These are phyloP conservation scores for Zaprionus nigranus DNA, from an alignment of 1,140 invertebrate species.

Conservation along the genomic window DNA sequence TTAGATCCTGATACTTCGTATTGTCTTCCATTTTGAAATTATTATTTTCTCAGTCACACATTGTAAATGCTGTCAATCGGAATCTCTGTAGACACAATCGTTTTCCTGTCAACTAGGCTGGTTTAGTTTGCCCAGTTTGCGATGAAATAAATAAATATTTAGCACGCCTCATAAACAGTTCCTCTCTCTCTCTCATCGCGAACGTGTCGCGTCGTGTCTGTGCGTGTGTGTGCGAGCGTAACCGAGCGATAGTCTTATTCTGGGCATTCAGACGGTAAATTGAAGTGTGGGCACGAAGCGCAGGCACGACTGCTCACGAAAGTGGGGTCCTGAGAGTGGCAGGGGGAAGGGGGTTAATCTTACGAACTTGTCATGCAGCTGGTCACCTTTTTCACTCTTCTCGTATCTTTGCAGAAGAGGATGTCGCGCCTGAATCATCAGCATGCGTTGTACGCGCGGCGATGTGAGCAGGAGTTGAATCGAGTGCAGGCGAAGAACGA, in stretches of 20 bases:
- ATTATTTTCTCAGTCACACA: background rate
- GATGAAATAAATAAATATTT: constrained; percentile 4
- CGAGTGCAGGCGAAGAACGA: constrained; percentile 72
- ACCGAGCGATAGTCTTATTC: constrained; percentile 18
- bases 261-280: constrained; percentile 48
- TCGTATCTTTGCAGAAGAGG: constrained; percentile 85
- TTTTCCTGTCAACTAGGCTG: constrained; percentile 1
- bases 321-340: background rate
- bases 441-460: constrained; percentile 71
- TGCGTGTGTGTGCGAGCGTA: background rate
- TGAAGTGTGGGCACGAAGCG: constrained; percentile 23
- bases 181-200: background rate
- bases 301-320: constrained; percentile 35
- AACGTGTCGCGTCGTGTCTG: constrained; percentile 10
- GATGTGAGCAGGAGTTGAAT: constrained; percentile 67
- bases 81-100: background rate
- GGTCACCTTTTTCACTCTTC: constrained; percentile 24
- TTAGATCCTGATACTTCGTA: background rate
- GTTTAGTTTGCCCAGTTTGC: background rate
- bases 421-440: constrained; percentile 73
- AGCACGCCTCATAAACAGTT: constrained; percentile 4
- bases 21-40: background rate
- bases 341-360: constrained; percentile 84
- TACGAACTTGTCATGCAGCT: constrained; percentile 87
- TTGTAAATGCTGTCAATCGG: background rate